Percentiles rank a stretch among this genome's conserved stretches.
Evolutionary conservation across 2,888 invertebrate genomes (phyloP).

Genomic region (Aproaerema taeniolella): DNA sequence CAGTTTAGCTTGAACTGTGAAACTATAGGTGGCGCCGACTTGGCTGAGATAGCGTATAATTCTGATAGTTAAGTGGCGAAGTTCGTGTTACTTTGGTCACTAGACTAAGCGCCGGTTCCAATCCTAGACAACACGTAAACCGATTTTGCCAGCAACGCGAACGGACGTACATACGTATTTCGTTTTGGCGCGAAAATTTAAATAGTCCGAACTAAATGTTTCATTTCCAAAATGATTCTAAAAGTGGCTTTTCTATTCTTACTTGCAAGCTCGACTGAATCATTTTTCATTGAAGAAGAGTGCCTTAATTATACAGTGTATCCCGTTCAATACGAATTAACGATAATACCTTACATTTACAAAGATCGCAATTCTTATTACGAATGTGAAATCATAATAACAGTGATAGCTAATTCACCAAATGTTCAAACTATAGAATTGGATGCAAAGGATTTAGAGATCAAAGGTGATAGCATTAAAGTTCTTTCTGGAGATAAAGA

Average conservation of each 20-base stretch:
- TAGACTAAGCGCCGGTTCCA: constrained; percentile 38
- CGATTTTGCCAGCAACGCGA: constrained; percentile 38
- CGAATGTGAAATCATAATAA: constrained; percentile 55
- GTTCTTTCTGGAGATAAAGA: constrained; percentile 43
- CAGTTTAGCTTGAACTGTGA: neutral
- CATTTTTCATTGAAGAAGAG: constrained; percentile 37
- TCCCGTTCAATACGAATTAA: constrained; percentile 62
- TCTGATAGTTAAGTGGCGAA: constrained; percentile 20
- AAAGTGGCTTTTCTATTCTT: constrained; percentile 11
- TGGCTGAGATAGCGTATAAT: neutral
- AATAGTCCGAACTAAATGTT: constrained; percentile 13
- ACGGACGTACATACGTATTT: constrained; percentile 38
- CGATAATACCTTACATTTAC: constrained; percentile 47
- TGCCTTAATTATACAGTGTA: constrained; percentile 68
- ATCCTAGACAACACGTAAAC: constrained; percentile 33
- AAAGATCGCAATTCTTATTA: constrained; percentile 41
- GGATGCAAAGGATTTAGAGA: constrained; percentile 49
- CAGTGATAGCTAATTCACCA: constrained; percentile 56
- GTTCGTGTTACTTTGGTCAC: constrained; percentile 31
- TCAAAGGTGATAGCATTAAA: constrained; percentile 39
- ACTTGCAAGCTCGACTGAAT: neutral
- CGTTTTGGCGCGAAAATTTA: constrained; percentile 25
- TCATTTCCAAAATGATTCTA: constrained; percentile 23
- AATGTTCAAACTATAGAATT: constrained; percentile 51
- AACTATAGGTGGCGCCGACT: too few relatives aligned